Percentiles rank a stretch among this genome's conserved stretches.
phyloP scores from a whole-genome alignment of 2,888 invertebrate species.

The Willowsia nigromaculata region DNA sequence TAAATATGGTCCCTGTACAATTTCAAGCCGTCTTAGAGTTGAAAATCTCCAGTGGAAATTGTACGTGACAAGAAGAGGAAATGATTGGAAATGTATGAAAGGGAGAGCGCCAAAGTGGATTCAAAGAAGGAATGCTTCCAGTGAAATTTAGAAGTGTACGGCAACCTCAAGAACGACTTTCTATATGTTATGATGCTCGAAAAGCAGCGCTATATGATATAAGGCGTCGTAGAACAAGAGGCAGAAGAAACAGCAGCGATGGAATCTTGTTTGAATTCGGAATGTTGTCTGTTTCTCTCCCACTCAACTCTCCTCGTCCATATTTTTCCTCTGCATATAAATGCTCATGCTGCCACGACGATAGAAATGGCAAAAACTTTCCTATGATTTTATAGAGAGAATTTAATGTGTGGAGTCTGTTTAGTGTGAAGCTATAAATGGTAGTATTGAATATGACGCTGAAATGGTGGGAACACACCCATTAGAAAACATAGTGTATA shows the following conservation, averaged over 20 bases:
- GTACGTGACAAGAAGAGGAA: slow-evolving; percentile 74
- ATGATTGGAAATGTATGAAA: slow-evolving; percentile 73
- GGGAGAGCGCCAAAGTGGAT: slow-evolving; percentile 68
- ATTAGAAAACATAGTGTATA: slow-evolving; percentile 34
- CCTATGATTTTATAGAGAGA: slow-evolving; percentile 5
- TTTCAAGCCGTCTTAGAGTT: slow-evolving; percentile 74
- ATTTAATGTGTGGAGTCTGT: slow-evolving; percentile 6
- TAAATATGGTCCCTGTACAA: slow-evolving; percentile 74
- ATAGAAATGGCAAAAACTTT: background rate
- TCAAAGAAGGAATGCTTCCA: slow-evolving; percentile 49
- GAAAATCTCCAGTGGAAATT: slow-evolving; percentile 74
- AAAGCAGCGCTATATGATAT: background rate
- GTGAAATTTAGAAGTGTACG: slow-evolving; percentile 24
- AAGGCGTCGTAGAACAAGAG: background rate
- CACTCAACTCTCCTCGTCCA: slow-evolving; percentile 10
- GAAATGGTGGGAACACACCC: background rate
- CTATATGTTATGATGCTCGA: background rate
- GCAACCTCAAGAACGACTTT: background rate
- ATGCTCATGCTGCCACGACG: background rate
- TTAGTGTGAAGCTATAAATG: slow-evolving; percentile 28
- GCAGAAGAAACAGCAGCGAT: background rate
- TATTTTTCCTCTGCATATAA: slow-evolving; percentile 34
- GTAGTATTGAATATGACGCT: slow-evolving; percentile 47
- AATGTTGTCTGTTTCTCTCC: slow-evolving; percentile 53
- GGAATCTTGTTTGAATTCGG: slow-evolving; percentile 67